Conservation (phyloP, 2,113 vertebrate species). For the Mixornis gularis region DNA sequence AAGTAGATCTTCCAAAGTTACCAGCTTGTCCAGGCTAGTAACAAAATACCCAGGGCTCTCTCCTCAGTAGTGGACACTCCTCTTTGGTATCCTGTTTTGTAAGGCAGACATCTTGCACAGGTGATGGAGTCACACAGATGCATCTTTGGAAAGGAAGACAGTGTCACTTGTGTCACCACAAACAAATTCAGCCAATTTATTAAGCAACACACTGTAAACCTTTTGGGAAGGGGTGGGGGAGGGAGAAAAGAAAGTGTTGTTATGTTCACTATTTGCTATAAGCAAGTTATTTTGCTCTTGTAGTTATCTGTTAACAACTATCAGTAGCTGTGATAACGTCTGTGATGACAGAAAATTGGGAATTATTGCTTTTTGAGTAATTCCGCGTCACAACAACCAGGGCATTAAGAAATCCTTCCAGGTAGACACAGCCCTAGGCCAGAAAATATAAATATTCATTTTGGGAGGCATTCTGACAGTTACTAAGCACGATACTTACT, state of each 20-base stretch:
- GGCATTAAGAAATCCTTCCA: background rate
- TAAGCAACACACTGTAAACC: background rate
- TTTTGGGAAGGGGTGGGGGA: background rate
- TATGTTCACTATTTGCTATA: background rate
- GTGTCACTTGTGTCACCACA: background rate
- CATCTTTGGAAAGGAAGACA: slow-evolving; percentile 56
- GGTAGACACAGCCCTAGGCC: background rate
- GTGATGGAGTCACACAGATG: slow-evolving; percentile 53
- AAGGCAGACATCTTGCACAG: background rate
- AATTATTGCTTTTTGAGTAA: background rate
- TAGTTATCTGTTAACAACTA: background rate
- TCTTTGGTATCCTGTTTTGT: slow-evolving; percentile 9
- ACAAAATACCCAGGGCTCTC: background rate
- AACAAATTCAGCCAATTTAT: background rate
- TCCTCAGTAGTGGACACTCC: background rate
- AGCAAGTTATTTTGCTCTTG: background rate
- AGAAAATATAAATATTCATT: background rate
- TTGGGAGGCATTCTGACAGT: background rate
- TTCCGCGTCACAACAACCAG: background rate
- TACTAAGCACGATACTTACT: slow-evolving; percentile 66
- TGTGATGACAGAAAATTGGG: background rate
- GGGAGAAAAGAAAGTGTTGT: background rate
- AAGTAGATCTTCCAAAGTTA: background rate
- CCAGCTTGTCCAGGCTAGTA: background rate
- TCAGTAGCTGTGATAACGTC: background rate